These are phyloP conservation scores for Sapayoa aenigma DNA, from an alignment of 2,113 vertebrate genomes.

Conservation along the genomic window DNA sequence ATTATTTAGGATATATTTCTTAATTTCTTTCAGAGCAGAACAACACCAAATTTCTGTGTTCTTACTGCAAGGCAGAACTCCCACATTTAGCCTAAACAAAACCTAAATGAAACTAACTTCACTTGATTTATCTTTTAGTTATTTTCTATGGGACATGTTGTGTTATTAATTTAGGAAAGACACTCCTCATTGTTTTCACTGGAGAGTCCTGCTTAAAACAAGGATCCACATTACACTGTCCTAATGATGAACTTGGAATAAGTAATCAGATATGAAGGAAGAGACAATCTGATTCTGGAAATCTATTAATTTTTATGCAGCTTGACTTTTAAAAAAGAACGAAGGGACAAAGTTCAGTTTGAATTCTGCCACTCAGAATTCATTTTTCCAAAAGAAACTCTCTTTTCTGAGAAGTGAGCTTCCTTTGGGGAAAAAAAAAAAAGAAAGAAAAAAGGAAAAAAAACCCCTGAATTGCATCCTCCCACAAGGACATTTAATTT, in stretches of 20 bases:
- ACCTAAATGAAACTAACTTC: background rate
- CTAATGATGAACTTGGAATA: background rate
- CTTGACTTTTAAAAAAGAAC: background rate
- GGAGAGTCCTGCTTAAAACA: background rate
- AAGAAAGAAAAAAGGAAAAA: background rate
- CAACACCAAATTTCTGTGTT: background rate
- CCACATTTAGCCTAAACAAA: constrained; percentile 11
- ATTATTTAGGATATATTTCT: constrained; percentile 1
- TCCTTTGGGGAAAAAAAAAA: background rate
- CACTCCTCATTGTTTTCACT: background rate
- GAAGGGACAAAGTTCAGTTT: background rate
- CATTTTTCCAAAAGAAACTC: background rate
- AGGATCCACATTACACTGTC: background rate
- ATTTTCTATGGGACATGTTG: background rate
- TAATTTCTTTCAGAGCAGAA: background rate
- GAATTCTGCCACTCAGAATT: background rate
- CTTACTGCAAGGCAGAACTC: constrained; percentile 28
- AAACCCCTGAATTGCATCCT: background rate
- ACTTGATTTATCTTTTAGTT: constrained; percentile 14
- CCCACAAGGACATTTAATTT: constrained; percentile 55
- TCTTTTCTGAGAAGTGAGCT: background rate
- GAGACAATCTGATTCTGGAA: background rate
- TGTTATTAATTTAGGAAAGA: constrained; percentile 36
- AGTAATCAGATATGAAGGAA: background rate
- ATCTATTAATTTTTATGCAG: background rate